A percentile compares a stretch with the other conserved stretches of the same genome.
Evolutionary conservation across 1,140 invertebrate genomes (phyloP).

Genomic region (Drosophila varians): DNA sequence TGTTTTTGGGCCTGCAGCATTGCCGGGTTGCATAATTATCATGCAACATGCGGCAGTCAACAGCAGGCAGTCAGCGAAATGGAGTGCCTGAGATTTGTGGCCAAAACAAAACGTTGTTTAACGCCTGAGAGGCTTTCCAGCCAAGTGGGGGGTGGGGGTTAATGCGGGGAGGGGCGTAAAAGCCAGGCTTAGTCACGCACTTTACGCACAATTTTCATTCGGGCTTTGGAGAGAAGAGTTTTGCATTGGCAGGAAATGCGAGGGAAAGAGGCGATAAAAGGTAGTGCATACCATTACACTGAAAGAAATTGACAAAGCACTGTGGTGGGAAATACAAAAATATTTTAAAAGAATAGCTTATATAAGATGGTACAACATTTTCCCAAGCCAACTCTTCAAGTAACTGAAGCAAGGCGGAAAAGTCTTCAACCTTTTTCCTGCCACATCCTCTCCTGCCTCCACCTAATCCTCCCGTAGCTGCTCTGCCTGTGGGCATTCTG

Average conservation of each 20-base stretch:
- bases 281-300: neutral
- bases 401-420: neutral
- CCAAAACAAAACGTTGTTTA: constrained; percentile 64
- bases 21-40: constrained; percentile 73
- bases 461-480: neutral
- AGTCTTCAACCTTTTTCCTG: neutral
- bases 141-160: neutral
- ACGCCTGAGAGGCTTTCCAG: constrained; percentile 40
- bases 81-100: constrained; percentile 61
- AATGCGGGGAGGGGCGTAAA: neutral
- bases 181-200: constrained; percentile 54
- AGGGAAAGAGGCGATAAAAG: no score
- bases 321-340: no score
- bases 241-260: neutral
- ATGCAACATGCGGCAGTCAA: constrained; percentile 66
- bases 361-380: no score
- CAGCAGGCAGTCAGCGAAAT: constrained; percentile 11
- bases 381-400: no score
- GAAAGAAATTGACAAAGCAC: no score
- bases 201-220: constrained; percentile 53
- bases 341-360: no score
- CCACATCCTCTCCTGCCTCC: neutral
- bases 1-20: constrained; percentile 50
- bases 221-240: constrained; percentile 19
- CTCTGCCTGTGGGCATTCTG: constrained; percentile 19